A percentile compares a stretch with the other conserved stretches of the same genome.
Evolutionary conservation across 2,888 invertebrate species (phyloP).

Genomic region (Herminia tarsipennalis): DNA sequence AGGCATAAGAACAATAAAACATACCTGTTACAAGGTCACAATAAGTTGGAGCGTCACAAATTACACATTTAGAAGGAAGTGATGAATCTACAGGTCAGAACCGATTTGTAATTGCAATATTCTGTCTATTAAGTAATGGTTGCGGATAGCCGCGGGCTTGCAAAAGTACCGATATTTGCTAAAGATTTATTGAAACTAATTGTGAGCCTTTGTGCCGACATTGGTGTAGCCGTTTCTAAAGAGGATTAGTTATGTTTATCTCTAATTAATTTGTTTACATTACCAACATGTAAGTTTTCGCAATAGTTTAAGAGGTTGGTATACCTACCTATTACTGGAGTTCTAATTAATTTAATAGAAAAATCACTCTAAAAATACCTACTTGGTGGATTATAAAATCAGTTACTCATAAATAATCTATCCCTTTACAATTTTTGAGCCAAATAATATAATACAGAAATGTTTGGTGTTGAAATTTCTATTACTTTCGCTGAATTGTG

Average conservation of each 20-base stretch:
- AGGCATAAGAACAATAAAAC: slow-evolving; percentile 4
- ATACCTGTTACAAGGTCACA: slow-evolving; percentile 6
- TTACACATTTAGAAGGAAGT: slow-evolving; percentile 43
- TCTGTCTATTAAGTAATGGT: slow-evolving; percentile 8
- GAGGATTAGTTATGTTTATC: neutral
- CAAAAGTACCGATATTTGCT: slow-evolving; percentile 14
- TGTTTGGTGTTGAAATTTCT: no score
- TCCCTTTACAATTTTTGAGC: no score
- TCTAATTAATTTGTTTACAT: neutral
- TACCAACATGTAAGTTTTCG: neutral
- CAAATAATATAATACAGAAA: no score
- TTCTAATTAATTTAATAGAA: no score
- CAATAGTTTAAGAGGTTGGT: no score
- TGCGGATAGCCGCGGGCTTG: slow-evolving; percentile 25
- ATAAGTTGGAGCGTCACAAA: slow-evolving; percentile 24
- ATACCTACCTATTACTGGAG: no score
- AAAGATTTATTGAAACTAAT: slow-evolving; percentile 37
- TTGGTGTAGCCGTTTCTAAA: neutral
- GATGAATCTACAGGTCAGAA: slow-evolving; percentile 14
- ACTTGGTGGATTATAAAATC: no score
- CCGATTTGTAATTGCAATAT: slow-evolving; percentile 41
- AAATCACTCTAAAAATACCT: no score
- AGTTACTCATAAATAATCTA: no score
- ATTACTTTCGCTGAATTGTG: no score
- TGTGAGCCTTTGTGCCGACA: slow-evolving; percentile 9